Base-by-base conservation (phyloP, 1,140 invertebrate species). In the Leptopilina clavipes region DNA sequence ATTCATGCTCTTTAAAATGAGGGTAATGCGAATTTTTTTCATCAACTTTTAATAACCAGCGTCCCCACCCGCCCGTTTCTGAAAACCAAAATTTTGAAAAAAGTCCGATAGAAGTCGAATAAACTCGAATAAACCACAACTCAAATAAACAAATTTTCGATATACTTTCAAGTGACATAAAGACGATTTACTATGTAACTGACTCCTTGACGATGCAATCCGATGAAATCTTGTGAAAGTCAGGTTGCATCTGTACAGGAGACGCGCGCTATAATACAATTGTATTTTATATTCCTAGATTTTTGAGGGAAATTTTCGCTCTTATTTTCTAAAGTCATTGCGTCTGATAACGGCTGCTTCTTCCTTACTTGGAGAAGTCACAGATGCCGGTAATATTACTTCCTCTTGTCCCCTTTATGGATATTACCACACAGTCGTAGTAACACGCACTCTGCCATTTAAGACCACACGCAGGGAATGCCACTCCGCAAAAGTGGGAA, bases 321-420 rank as follows among this genome's bases (percentile, higher is more conserved):
- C 72, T 77, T 79, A 79, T 78, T 70, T 81, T 74, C 78, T 54
- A 31, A 31, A 65, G 12, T 76, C 56, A 11, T 5, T 70, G 75
- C 72, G 75, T 75, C 17, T 43, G 76, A 75, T 79, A 83, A 82
- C 76, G 81, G 78, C 79, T 71, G 78, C 72, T 59, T 73, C 70
- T 75, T 80, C 77, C 79, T 59, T 78, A 76, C 48, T 73, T 65
- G 77, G 59, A 79, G 75, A 71, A 71, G 80, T 76, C 86, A 85
- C 89, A 90, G 87, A 89, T 89, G 88, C 85, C 77, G 80, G 79
- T 85, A 84, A 89, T 90, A 90, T 90, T 90, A 86, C 87, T 88
- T 89, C 81, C 84, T 84, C 82, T 78, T 84, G 84, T 87, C 83
- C 84, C 84, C 88, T 89, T 89, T 88, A 90, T 89, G 89, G 88